A percentile compares a stretch with the other conserved stretches of the same genome.
Conservation (phyloP, 2,888 invertebrate species). For the Hydroisotoma schaefferi region DNA sequence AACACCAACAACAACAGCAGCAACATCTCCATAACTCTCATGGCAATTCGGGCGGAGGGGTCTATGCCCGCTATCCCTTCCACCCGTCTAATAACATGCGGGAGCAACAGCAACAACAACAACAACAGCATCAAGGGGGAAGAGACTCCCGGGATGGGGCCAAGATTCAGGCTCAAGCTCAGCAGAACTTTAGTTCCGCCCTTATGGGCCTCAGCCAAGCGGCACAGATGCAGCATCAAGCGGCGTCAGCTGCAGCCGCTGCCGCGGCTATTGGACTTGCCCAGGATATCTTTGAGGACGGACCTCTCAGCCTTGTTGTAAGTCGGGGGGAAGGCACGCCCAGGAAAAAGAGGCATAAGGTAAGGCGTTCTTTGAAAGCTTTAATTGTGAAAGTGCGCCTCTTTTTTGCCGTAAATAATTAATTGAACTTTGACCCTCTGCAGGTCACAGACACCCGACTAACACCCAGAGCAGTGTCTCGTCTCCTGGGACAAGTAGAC, state of each 20-base stretch:
- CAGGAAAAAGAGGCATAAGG: constrained; percentile 96
- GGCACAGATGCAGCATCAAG: constrained; percentile 39
- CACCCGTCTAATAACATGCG: not conserved
- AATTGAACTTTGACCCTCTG: not conserved
- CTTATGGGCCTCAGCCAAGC: constrained; percentile 44
- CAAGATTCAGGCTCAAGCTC: no score
- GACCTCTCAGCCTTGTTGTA: constrained; percentile 84
- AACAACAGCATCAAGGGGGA: constrained; percentile 44
- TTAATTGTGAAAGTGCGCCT: not conserved
- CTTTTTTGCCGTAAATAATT: not conserved
- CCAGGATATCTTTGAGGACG: constrained; percentile 69
- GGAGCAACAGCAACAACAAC: not conserved
- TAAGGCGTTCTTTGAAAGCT: constrained; percentile 1
- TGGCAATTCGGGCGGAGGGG: not conserved
- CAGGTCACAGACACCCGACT: constrained; percentile 81
- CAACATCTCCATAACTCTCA: not conserved
- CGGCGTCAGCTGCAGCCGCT: constrained; percentile 52
- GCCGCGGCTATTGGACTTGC: constrained; percentile 37
- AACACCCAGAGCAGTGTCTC: constrained; percentile 82
- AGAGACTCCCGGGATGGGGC: constrained; percentile 58
- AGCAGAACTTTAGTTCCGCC: constrained; percentile 51
- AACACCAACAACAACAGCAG: constrained; percentile 24
- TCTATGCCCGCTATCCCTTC: not conserved
- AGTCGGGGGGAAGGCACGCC: constrained; percentile 59
- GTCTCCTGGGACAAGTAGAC: constrained; percentile 70